Percentiles rank a stretch among this genome's conserved stretches.
Conservation (phyloP, 2,113 vertebrate genomes). For the Periophthalmus modestus region DNA sequence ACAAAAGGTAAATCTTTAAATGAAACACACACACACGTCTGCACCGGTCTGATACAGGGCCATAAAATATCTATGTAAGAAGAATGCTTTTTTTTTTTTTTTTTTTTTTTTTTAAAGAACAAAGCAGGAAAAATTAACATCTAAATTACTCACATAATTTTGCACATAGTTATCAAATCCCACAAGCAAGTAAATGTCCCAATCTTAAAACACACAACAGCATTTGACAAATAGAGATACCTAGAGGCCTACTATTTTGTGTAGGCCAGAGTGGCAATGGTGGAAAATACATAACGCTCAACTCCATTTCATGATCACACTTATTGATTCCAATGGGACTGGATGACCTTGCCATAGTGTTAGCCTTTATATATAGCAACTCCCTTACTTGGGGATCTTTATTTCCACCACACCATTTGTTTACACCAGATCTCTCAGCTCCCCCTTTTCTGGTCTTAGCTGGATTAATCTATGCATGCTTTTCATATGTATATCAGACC, state of each 20-base stretch:
- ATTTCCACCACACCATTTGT: slow-evolving; percentile 7
- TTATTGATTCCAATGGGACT: neutral
- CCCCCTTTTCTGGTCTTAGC: slow-evolving; percentile 61
- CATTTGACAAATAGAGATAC: neutral
- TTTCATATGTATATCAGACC: slow-evolving; percentile 60
- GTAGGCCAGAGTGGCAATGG: too few relatives aligned
- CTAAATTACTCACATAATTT: neutral
- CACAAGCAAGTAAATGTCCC: neutral
- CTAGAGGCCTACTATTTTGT: neutral
- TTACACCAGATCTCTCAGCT: neutral
- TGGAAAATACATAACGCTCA: too few relatives aligned
- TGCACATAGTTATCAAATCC: neutral
- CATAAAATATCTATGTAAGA: neutral
- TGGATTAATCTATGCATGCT: slow-evolving; percentile 74
- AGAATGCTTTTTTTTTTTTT: too few relatives aligned
- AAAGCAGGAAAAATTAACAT: neutral
- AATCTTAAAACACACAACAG: neutral
- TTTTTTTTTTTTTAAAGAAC: neutral
- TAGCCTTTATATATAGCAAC: neutral
- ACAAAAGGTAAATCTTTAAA: neutral
- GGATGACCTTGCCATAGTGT: neutral
- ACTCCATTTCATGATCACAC: neutral
- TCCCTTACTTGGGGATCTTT: neutral
- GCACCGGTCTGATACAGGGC: too few relatives aligned
- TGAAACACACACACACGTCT: too few relatives aligned